Evolutionary conservation across 2,888 invertebrate species (phyloP), one percentile per base, ranked within the genome.

Genomic region (Eulithis testata): DNA sequence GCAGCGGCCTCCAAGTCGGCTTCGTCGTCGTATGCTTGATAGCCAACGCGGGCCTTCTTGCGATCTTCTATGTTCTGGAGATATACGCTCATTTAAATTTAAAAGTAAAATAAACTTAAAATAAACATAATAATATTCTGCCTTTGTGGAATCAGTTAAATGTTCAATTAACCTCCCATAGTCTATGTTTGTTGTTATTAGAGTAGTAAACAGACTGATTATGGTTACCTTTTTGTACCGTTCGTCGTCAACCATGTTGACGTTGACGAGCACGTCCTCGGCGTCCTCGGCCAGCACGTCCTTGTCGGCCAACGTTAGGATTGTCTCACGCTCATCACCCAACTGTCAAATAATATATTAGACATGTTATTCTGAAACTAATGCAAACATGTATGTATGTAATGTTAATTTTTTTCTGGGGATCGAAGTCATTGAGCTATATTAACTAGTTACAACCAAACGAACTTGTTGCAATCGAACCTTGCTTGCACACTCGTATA

Each of bases 261-360:
- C 97, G 86, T 98, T 99, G 65, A 99, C 95, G 58, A 99, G 94
- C 21, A 97, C 96, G 84, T 99, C 99, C 65, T 95, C 97, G 4
- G 94, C 95, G 37, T 96, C 96, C 9, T 97, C 97, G 66, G 98
- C 97, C 64, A 99, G 91, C 50, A 99, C 96, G 53, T 95, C 97
- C 86, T 97, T 96, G 92, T 99, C 99, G 82, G 99, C 97, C 59
- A 99, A 93, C 0, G 99, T 99, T 72, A 99, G 94, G 76, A 99
- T 96, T 21, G 98, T 95, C 51, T 96, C 96, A 76, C 95, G 95
- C 56, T 98, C 99, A 81, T 98, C 98, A 11, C 94, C 94, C 72
- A 95, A 63, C 92, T 92, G 77, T 3, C 4, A 21, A 4, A 1
- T 8, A 8, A 47, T 7, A 12, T 8, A 40, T 40, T 6, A 8